Evolutionary conservation across 2,888 invertebrate species (phyloP).

Genomic region (Chrysina gloriosa): DNA sequence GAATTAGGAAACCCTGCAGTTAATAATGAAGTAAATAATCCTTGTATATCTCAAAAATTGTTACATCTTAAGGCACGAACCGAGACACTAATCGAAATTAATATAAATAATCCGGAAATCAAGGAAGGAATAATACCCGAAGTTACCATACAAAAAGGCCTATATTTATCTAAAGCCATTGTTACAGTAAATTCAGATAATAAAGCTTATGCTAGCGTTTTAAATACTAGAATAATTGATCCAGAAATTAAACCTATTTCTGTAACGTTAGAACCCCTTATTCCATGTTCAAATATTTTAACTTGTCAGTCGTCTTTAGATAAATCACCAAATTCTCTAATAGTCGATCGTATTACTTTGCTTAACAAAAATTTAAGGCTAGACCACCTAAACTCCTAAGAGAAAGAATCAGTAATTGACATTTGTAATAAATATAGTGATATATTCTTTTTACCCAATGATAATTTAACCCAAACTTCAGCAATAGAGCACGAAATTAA

Average conservation of each 20-base stretch:
- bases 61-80: neutral
- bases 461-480: conserved; percentile 48
- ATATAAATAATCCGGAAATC: neutral
- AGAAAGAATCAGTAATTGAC: conserved; percentile 45
- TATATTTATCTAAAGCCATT: neutral
- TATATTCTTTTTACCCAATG: conserved; percentile 52
- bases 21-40: no score
- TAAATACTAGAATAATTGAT: conserved; percentile 4
- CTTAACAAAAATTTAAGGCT: neutral
- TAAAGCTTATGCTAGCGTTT: neutral
- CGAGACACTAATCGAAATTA: conserved; percentile 6
- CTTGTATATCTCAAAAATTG: no score
- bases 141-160: neutral
- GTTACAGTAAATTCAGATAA: neutral
- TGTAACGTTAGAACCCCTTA: neutral
- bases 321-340: neutral
- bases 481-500: conserved; percentile 56
- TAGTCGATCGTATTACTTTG: neutral
- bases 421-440: conserved; percentile 47
- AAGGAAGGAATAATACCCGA: conserved; percentile 19
- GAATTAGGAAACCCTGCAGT: neutral
- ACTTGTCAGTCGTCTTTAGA: neutral
- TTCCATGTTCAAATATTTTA: neutral
- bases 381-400: conserved; percentile 49
- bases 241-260: neutral